Conservation (phyloP, 2,113 vertebrate species). For the Synodontis membranacea region DNA sequence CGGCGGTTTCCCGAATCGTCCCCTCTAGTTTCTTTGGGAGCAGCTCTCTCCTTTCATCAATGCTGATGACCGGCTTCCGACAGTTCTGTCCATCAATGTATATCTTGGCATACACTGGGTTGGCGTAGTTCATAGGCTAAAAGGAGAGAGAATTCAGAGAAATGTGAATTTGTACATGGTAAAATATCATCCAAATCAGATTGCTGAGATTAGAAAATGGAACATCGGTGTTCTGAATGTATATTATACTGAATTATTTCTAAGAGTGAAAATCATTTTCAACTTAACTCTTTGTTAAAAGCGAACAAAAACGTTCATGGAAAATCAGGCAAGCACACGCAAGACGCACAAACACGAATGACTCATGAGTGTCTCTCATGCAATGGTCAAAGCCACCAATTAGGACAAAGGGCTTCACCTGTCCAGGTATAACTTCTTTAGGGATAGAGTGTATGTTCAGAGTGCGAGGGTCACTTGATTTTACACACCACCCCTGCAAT, state of each 20-base stretch:
- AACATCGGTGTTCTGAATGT: background rate
- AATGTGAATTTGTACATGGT: background rate
- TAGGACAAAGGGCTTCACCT: constrained; percentile 67
- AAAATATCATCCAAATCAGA: background rate
- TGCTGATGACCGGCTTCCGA: constrained; percentile 95
- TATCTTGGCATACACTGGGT: constrained; percentile 98
- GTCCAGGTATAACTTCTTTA: constrained; percentile 81
- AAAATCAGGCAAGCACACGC: background rate
- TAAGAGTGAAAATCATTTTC: background rate
- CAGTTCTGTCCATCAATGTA: constrained; percentile 95
- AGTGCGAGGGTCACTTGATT: constrained; percentile 73
- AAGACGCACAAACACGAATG: constrained; percentile 23
- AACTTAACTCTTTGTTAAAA: background rate
- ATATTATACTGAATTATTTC: background rate
- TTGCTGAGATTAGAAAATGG: background rate
- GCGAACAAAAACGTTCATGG: background rate
- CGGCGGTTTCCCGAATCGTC: constrained; percentile 97
- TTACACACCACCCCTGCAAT: constrained; percentile 82
- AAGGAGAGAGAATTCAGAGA: constrained; percentile 37
- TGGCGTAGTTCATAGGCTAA: constrained; percentile 95
- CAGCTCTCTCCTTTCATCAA: constrained; percentile 98
- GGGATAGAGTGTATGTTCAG: constrained; percentile 74
- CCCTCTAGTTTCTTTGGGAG: constrained; percentile 99
- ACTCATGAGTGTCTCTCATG: background rate
- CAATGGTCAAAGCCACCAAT: background rate